phyloP scores from a whole-genome alignment of 2,888 invertebrate species.

The Aspidapion aeneum region DNA sequence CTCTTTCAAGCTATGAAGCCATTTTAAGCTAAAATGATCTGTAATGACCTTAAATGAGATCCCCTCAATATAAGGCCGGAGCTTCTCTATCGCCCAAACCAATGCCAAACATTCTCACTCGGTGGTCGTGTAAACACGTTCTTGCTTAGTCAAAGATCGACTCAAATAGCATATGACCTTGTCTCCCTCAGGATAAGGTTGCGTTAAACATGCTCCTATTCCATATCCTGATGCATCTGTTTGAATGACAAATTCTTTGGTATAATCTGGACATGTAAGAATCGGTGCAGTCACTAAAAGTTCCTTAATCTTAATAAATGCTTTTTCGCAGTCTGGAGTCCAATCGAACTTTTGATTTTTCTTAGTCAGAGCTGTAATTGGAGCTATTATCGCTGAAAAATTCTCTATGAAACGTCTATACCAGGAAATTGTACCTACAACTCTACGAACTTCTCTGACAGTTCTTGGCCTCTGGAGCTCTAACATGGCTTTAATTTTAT shows the following conservation, averaged over 20 bases:
- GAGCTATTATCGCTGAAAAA: slow-evolving; percentile 17
- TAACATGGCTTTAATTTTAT: slow-evolving; percentile 18
- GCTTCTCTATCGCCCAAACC: slow-evolving; percentile 24
- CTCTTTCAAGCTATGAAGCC: slow-evolving; percentile 20
- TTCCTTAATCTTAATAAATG: slow-evolving; percentile 11
- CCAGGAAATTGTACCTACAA: slow-evolving; percentile 21
- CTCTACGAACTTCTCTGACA: slow-evolving; percentile 16
- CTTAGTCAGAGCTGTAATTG: slow-evolving; percentile 16
- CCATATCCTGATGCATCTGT: slow-evolving; percentile 18
- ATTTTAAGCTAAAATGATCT: slow-evolving; percentile 19
- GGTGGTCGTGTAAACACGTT: neutral
- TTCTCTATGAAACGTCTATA: slow-evolving; percentile 19
- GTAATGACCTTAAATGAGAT: slow-evolving; percentile 19
- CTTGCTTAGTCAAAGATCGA: slow-evolving; percentile 22
- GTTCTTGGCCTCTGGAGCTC: slow-evolving; percentile 15
- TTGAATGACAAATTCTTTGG: slow-evolving; percentile 7
- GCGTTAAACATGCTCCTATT: slow-evolving; percentile 21
- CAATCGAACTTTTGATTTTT: slow-evolving; percentile 12
- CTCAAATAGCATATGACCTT: no score
- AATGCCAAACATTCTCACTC: slow-evolving; percentile 22
- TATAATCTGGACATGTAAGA: slow-evolving; percentile 15
- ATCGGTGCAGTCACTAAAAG: slow-evolving; percentile 11
- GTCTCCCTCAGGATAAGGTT: slow-evolving; percentile 15
- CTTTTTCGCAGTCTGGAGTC: slow-evolving; percentile 5
- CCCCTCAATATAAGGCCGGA: slow-evolving; percentile 25